Percentiles rank a stretch among this genome's conserved stretches.
Conservation (phyloP, 92 coral and sea anemone species). For the Isaurus tuberculatus region DNA sequence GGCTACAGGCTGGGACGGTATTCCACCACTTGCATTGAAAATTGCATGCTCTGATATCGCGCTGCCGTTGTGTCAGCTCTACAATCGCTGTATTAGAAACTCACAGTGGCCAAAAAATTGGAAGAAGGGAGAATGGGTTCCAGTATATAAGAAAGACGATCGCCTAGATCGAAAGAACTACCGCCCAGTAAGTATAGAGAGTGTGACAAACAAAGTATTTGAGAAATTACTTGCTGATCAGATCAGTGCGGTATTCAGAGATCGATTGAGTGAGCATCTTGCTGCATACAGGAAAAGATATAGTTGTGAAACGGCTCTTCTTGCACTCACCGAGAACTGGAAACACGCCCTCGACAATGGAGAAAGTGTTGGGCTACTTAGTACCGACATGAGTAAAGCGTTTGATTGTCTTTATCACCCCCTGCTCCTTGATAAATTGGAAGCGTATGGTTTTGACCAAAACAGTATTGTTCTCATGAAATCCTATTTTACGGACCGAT, state of each 20-base stretch:
- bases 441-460: constrained; percentile 41
- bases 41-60: constrained; percentile 51
- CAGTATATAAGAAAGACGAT: constrained; percentile 47
- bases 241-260: constrained; percentile 4
- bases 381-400: constrained; percentile 46
- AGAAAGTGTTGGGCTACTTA: constrained; percentile 25
- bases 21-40: constrained; percentile 47
- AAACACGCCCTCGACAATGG: constrained; percentile 37
- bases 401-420: constrained; percentile 43
- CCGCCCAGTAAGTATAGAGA: constrained; percentile 41
- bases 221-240: constrained; percentile 23
- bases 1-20: constrained; percentile 56
- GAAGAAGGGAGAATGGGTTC: constrained; percentile 49
- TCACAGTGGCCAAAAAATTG: constrained; percentile 40
- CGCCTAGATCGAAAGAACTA: constrained; percentile 12
- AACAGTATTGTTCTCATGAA: constrained; percentile 12
- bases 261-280: constrained; percentile 6
- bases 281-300: constrained; percentile 29
- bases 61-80: constrained; percentile 43
- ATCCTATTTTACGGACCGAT: constrained; percentile 34
- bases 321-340: constrained; percentile 38
- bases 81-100: constrained; percentile 37
- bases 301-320: constrained; percentile 45
- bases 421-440: constrained; percentile 42
- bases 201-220: constrained; percentile 25